phyloP scores from a whole-genome alignment of 2,113 vertebrate species.

The Castor canadensis region DNA sequence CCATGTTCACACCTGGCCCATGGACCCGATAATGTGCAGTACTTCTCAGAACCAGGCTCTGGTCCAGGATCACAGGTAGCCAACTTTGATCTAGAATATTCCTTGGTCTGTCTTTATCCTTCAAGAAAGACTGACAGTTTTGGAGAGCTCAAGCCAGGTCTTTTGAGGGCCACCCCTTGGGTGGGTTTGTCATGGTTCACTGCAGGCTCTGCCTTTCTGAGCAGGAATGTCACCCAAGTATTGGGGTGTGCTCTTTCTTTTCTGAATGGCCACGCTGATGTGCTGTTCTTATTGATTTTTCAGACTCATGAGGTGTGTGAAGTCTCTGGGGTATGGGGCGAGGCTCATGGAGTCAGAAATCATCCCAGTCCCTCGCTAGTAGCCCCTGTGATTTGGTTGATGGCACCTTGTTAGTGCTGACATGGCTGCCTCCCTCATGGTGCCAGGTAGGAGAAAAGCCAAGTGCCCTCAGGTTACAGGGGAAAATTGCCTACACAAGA shows the following conservation, averaged over 20 bases:
- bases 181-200: neutral
- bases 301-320: neutral
- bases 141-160: neutral
- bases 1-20: neutral
- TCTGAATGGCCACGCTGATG: neutral
- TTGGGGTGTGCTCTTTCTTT: neutral
- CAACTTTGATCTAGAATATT: neutral
- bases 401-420: neutral
- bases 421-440: neutral
- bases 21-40: neutral
- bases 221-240: neutral
- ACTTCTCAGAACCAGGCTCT: neutral
- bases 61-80: neutral
- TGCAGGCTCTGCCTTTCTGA: neutral
- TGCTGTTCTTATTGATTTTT: neutral
- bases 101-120: neutral
- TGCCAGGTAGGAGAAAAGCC: neutral
- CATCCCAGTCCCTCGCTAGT: neutral
- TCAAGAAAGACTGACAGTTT: neutral
- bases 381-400: neutral
- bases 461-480: neutral
- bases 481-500: neutral
- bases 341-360: no score
- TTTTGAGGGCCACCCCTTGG: accelerated
- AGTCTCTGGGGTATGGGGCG: no score